Conservation (phyloP, 2,888 invertebrate genomes). For the Calameuta pallipes region DNA sequence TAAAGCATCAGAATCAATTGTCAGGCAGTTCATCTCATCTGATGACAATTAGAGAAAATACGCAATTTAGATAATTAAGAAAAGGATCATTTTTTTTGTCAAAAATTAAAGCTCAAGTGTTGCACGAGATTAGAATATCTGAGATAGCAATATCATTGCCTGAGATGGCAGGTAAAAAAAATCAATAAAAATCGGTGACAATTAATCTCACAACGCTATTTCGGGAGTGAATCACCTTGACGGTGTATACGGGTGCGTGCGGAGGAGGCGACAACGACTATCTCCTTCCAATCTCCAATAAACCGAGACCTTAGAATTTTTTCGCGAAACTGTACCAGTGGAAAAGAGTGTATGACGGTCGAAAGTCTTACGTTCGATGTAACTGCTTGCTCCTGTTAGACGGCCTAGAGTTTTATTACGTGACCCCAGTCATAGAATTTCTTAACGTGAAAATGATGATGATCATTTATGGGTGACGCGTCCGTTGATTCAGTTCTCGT, state of each 20-base stretch:
- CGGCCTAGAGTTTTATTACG: neutral
- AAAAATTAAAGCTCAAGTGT: neutral
- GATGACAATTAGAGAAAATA: neutral
- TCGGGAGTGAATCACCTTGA: constrained; percentile 54
- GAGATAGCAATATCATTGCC: neutral
- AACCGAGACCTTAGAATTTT: constrained; percentile 42
- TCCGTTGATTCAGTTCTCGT: constrained; percentile 9
- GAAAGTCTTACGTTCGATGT: constrained; percentile 33
- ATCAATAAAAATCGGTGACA: constrained; percentile 14
- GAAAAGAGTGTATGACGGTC: constrained; percentile 30
- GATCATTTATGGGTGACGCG: constrained; percentile 2
- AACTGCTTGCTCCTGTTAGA: constrained; percentile 5
- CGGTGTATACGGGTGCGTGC: constrained; percentile 25
- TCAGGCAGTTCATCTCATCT: neutral
- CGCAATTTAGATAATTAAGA: neutral
- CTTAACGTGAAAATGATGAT: constrained; percentile 10
- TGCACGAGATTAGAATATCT: neutral
- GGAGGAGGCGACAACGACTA: constrained; percentile 34
- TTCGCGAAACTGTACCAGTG: constrained; percentile 37
- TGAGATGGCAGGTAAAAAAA: neutral
- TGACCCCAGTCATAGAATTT: neutral
- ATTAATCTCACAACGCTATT: constrained; percentile 51
- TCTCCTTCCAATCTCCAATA: constrained; percentile 47
- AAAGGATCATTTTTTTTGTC: neutral
- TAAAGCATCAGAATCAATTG: neutral